Evolutionary conservation across 2,888 invertebrate species (phyloP), one percentile per base, ranked within the genome.

Genomic region (Drosophila quinaria): DNA sequence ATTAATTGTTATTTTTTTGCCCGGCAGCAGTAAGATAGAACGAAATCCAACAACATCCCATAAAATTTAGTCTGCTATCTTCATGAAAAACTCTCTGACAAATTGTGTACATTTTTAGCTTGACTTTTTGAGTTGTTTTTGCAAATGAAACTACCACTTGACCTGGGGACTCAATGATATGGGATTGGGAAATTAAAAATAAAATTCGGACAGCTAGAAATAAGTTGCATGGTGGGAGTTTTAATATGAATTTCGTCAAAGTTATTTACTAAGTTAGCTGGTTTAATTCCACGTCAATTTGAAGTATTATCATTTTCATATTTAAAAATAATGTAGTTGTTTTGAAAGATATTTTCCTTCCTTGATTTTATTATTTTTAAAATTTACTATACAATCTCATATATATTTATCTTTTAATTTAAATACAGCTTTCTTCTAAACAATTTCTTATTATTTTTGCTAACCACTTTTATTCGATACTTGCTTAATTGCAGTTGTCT

Each of bases 1-100:
- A 89, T 89, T 90, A 89, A 89, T 87, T 90, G 89, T 85, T 81
- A 70, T 81, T 78, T 64, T 82, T 80, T 42, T 70, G 62, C 60
- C 65, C 70, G 51, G 51, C 62, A 54, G 66, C 62, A 37, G 35
- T 42, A 19, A 51, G 52, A 41, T 11, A 35, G 71, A 42, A 42
- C 19, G 25, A 62, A 37, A 56, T 33, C 49, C 19, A 54, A 46
- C 51, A 60, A 60, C 52, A 58, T 39, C 17, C 29, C 1, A 51
- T 59, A 47, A 41, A 49, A 59, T 54, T 52, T 37, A 52, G 52
- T 63, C 51, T 15, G 11, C 37, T 47, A 59, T 61, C 58, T 66
- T 54, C 59, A 56, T 47, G 29, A 19, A 13, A 47, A 60, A 37
- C 46, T 59, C 22, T 25, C 54, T 50, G 54, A 75, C 60, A 54